Evolutionary conservation across 2,888 invertebrate genomes (phyloP).

Genomic region (Lomographa bimaculata): DNA sequence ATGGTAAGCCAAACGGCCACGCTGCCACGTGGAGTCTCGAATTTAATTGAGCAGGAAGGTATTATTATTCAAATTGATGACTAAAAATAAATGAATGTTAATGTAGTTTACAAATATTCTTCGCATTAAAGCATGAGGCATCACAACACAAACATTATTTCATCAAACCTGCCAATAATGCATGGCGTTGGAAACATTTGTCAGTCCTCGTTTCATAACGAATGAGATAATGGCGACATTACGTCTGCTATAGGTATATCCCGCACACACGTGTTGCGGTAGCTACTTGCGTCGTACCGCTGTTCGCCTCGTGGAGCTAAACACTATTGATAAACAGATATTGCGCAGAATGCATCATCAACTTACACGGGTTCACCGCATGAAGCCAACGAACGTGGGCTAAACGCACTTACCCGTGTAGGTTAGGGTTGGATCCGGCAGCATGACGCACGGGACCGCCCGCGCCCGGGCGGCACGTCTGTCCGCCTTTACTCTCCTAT

Average conservation of each 20-base stretch:
- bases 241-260: slow-evolving; percentile 37
- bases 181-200: slow-evolving; percentile 13
- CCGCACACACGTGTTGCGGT: slow-evolving; percentile 43
- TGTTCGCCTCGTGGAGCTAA: slow-evolving; percentile 41
- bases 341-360: slow-evolving; percentile 38
- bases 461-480: too few species aligned
- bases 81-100: slow-evolving; percentile 4
- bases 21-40: slow-evolving; percentile 3
- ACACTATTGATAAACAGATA: slow-evolving; percentile 33
- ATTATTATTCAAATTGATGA: not conserved
- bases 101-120: too few species aligned
- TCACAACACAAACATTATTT: not conserved
- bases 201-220: slow-evolving; percentile 17
- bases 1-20: too few species aligned
- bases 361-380: slow-evolving; percentile 8
- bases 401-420: not conserved
- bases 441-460: not conserved
- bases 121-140: not conserved
- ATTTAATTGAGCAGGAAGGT: not conserved
- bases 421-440: slow-evolving; percentile 1
- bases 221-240: slow-evolving; percentile 37
- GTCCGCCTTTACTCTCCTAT: not conserved
- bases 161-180: slow-evolving; percentile 2
- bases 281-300: slow-evolving; percentile 27
- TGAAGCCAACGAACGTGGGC: slow-evolving; percentile 8